A percentile compares a stretch with the other conserved stretches of the same genome.
Evolutionary conservation across 2,113 vertebrate genomes (phyloP).

Genomic region (Semnopithecus entellus): DNA sequence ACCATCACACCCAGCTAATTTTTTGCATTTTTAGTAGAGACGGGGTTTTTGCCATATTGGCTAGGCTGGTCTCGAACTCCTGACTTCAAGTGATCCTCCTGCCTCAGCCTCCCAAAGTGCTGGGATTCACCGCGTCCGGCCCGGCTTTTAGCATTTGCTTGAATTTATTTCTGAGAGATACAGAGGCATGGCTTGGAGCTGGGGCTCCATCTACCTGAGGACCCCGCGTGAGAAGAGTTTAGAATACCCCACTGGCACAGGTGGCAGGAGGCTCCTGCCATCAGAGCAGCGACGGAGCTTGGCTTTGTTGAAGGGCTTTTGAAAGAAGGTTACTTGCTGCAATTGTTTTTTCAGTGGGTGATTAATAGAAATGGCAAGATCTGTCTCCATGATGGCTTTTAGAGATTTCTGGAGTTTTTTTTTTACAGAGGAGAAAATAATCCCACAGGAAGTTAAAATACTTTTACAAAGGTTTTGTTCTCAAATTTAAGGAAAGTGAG

Average conservation of each 20-base stretch:
- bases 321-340: background rate
- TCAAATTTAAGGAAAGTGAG: background rate
- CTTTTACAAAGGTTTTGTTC: background rate
- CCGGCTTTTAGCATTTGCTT: background rate
- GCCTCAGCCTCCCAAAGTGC: too few relatives aligned
- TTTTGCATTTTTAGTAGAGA: too few relatives aligned
- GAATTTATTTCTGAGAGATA: background rate
- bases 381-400: background rate
- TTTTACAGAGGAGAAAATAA: constrained; percentile 7
- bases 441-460: background rate
- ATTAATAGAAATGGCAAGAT: background rate
- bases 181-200: background rate
- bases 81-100: too few relatives aligned
- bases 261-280: background rate
- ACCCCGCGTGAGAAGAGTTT: background rate
- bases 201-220: background rate
- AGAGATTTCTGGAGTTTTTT: background rate
- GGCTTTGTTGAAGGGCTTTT: background rate
- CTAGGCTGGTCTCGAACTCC: too few relatives aligned
- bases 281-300: background rate
- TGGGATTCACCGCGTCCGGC: too few relatives aligned
- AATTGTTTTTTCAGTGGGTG: background rate
- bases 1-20: too few relatives aligned
- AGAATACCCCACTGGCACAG: background rate
- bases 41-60: too few relatives aligned